Conservation (phyloP, 2,797 vertebrate species). For the Argya squamiceps region DNA sequence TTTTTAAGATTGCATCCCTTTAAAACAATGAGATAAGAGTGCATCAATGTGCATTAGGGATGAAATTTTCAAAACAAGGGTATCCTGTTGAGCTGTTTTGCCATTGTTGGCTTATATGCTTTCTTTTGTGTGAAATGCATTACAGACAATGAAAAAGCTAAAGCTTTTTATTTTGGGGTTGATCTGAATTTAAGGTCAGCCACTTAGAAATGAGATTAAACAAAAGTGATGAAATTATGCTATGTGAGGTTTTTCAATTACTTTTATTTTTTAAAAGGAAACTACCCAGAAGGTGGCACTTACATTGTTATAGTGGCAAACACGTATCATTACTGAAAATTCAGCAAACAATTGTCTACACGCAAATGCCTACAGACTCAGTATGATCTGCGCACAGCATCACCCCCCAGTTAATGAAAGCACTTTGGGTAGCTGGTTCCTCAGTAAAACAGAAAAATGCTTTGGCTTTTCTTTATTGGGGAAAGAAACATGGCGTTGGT, state of each 20-base stretch:
- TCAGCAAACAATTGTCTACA: background rate
- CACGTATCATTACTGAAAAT: background rate
- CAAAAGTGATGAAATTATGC: background rate
- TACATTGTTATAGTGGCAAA: background rate
- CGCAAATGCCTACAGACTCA: background rate
- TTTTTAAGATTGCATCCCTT: background rate
- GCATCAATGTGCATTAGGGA: background rate
- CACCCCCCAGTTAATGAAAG: background rate
- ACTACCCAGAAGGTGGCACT: background rate
- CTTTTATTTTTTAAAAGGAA: background rate
- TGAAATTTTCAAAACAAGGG: background rate
- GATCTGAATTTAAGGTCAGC: slow-evolving; percentile 26
- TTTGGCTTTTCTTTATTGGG: background rate
- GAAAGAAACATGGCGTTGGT: background rate
- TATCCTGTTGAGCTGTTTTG: background rate
- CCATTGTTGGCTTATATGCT: background rate
- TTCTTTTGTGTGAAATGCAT: background rate
- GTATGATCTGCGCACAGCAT: background rate
- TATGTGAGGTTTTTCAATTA: background rate
- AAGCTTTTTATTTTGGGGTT: slow-evolving; percentile 4
- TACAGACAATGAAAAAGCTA: background rate
- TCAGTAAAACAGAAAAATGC: background rate
- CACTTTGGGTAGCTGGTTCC: background rate
- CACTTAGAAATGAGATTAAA: slow-evolving; percentile 7
- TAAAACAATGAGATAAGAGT: background rate